Evolutionary conservation across 2,888 invertebrate species (phyloP).

Genomic region (Orchestes rusci): DNA sequence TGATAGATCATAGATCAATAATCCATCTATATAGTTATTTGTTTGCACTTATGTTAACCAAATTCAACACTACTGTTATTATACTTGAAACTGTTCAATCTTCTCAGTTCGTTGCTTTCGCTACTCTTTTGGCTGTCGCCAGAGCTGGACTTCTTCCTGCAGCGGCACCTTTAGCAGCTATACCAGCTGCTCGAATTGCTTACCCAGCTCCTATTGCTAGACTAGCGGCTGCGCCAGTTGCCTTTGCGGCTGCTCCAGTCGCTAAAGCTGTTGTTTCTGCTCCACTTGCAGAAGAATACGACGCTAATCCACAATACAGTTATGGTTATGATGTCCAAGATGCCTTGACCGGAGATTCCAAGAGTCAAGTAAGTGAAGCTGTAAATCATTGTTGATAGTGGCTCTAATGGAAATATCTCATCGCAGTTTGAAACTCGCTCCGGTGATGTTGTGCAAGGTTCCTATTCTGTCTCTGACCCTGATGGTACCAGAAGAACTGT

Average conservation of each 20-base stretch:
- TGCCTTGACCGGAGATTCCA: slow-evolving; percentile 54
- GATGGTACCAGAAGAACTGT: slow-evolving; percentile 57
- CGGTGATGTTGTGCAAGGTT: slow-evolving; percentile 59
- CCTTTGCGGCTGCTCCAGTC: slow-evolving; percentile 16
- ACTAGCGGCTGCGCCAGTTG: slow-evolving; percentile 17
- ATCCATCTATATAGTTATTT: too few species aligned
- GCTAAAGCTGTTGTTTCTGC: slow-evolving; percentile 30
- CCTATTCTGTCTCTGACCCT: slow-evolving; percentile 56
- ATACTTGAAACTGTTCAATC: too few species aligned
- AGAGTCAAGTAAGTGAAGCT: too few species aligned
- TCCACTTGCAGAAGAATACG: slow-evolving; percentile 42
- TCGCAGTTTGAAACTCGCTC: slow-evolving; percentile 50
- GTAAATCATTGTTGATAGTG: too few species aligned
- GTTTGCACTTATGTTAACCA: too few species aligned
- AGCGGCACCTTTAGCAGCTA: slow-evolving; percentile 16
- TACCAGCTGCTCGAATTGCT: slow-evolving; percentile 6
- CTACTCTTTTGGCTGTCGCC: neutral
- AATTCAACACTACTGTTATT: too few species aligned
- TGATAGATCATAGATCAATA: too few species aligned
- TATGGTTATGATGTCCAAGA: slow-evolving; percentile 65
- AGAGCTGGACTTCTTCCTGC: slow-evolving; percentile 27
- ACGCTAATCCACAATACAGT: slow-evolving; percentile 56
- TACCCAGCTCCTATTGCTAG: slow-evolving; percentile 14
- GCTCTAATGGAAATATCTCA: too few species aligned
- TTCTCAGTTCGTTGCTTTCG: too few species aligned